Evolutionary conservation across 2,797 vertebrate species (phyloP), one percentile per base, ranked within the genome.

Genomic region (Poecilia gillii): DNA sequence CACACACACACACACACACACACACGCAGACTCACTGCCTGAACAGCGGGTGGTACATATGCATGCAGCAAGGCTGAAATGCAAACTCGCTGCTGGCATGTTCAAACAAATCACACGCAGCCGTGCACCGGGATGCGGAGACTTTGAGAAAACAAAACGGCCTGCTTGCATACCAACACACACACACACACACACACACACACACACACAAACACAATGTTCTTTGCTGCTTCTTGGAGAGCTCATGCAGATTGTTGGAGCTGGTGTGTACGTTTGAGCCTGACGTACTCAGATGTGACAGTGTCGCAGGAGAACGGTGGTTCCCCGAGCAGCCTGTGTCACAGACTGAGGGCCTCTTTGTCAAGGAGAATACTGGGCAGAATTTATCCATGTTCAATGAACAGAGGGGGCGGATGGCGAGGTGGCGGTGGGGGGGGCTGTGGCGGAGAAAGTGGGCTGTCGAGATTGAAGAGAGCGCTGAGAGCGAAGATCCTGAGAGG

Each of bases 271-370:
- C 81, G 64, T 83, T 76, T 87, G 77, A 78, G 78, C 1, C 62
- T 90, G 91, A 93, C 89, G 87, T 90, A 55, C 76, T 88, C 51
- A 1, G 85, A 93, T 93, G 91, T 93, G 94, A 92, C 92, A 88
- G 80, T 81, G 88, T 92, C 91, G 87, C 83, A 87, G 86, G 83
- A 90, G 84, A 82, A 75, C 16, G 13, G 87, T 88, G 85, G 81
- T 88, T 91, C 89, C 89, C 87, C 87, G 83, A 93, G 90, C 89
- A 80, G 91, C 64, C 78, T 6, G 83, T 91, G 85, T 88, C 89
- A 81, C 85, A 83, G 88, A 90, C 91, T 88, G 85, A 93, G 90
- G 86, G 92, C 82, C 86, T 92, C 87, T 93, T 91, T 89, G 90
- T 92, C 91, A 91, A 91, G 90, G 86, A 90, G 89, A 90, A 89